Percentiles rank a stretch among this genome's conserved stretches.
Evolutionary conservation across 2,888 invertebrate species (phyloP).

Genomic region (Macrosoma leucophasiata): DNA sequence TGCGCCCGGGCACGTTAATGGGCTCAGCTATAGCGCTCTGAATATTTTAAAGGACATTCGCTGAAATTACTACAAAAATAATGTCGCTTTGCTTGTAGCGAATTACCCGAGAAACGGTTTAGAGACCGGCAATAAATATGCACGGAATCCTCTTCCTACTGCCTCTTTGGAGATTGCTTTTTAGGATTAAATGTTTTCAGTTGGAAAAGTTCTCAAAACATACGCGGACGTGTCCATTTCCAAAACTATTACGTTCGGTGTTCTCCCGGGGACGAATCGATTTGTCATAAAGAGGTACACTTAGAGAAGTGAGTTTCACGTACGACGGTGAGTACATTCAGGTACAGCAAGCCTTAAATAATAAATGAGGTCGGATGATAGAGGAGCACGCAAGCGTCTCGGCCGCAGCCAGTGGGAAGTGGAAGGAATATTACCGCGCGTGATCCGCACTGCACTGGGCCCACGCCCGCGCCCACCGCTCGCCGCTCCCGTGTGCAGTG

Average conservation of each 20-base stretch:
- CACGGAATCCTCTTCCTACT: conserved; percentile 65
- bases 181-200: conserved; percentile 57
- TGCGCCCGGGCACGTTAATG: conserved; percentile 71
- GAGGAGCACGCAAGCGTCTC: conserved; percentile 44
- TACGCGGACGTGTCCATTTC: too few relatives aligned
- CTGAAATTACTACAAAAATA: conserved; percentile 75
- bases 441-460: conserved; percentile 29
- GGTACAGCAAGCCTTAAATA: conserved; percentile 57
- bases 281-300: conserved; percentile 43
- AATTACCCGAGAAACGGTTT: conserved; percentile 72
- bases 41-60: conserved; percentile 75
- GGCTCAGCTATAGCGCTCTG: conserved; percentile 68
- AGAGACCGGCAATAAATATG: conserved; percentile 69
- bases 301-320: conserved; percentile 45
- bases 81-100: conserved; percentile 71
- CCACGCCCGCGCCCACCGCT: conserved; percentile 37
- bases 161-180: conserved; percentile 65
- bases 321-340: conserved; percentile 46
- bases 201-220: conserved; percentile 31
- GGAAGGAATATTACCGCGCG: conserved; percentile 40
- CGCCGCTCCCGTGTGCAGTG: conserved; percentile 57
- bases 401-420: conserved; percentile 37
- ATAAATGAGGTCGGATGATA: conserved; percentile 62
- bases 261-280: conserved; percentile 26
- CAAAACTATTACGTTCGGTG: conserved; percentile 16